These are phyloP conservation scores for Holacanthus passer DNA, from an alignment of 2,113 vertebrate genomes.

Conservation along the genomic window DNA sequence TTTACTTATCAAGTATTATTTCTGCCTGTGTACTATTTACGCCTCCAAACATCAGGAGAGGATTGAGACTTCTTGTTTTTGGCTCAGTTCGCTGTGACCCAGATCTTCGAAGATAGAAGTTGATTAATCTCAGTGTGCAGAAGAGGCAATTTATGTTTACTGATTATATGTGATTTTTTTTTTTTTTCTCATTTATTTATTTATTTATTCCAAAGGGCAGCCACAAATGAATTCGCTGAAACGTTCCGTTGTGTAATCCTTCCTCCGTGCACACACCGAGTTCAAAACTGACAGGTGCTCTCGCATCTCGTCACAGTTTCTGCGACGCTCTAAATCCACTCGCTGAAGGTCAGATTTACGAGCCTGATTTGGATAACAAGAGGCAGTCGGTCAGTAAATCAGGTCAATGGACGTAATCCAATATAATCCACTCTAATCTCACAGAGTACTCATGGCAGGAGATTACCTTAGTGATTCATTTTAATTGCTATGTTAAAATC, in stretches of 20 bases:
- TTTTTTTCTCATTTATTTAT: background rate
- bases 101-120: slow-evolving; percentile 54
- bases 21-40: background rate
- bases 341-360: slow-evolving; percentile 63
- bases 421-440: slow-evolving; percentile 81
- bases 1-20: background rate
- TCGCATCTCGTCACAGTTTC: slow-evolving; percentile 26
- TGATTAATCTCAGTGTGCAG: slow-evolving; percentile 54
- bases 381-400: slow-evolving; percentile 75
- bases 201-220: slow-evolving; percentile 5
- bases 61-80: slow-evolving; percentile 42
- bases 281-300: slow-evolving; percentile 23
- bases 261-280: background rate
- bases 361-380: slow-evolving; percentile 68
- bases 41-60: slow-evolving; percentile 21
- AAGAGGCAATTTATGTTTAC: slow-evolving; percentile 34
- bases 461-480: slow-evolving; percentile 73
- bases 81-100: slow-evolving; percentile 52
- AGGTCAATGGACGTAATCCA: slow-evolving; percentile 80
- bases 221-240: background rate
- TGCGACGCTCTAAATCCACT: slow-evolving; percentile 49
- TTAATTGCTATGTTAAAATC: slow-evolving; percentile 78
- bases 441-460: slow-evolving; percentile 59
- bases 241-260: background rate
- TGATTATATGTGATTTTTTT: slow-evolving; percentile 33